A percentile compares a stretch with the other conserved stretches of the same genome.
phyloP scores from a whole-genome alignment of 2,797 vertebrate genomes.

The Microctenopoma stevenorrisi region DNA sequence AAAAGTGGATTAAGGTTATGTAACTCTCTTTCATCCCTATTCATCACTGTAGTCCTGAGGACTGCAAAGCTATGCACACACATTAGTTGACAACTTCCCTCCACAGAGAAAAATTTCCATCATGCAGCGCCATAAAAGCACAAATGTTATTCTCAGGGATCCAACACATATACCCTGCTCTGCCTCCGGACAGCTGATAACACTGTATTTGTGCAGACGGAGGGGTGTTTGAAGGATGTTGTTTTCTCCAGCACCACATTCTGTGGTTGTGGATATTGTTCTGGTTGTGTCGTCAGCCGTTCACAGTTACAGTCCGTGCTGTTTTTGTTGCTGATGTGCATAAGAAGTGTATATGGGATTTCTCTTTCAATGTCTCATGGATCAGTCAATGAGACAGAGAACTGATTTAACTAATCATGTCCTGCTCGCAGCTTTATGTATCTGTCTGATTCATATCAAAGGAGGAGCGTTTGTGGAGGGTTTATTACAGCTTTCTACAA shows the following conservation, averaged over 20 bases:
- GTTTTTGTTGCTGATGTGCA: background rate
- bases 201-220: background rate
- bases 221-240: conserved; percentile 12
- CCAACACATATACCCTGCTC: conserved; percentile 4
- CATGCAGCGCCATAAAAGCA: conserved; percentile 12
- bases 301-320: background rate
- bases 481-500: conserved; percentile 1
- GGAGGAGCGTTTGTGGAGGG: background rate
- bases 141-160: conserved; percentile 1
- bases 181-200: conserved; percentile 11
- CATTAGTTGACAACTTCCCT: background rate
- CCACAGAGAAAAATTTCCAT: conserved; percentile 20
- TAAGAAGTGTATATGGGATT: background rate
- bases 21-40: background rate
- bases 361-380: background rate
- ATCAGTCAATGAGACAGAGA: conserved; percentile 1
- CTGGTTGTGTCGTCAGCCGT: background rate
- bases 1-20: background rate
- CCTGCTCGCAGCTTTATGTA: background rate
- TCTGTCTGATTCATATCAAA: conserved; percentile 6
- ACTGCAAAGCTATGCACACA: background rate
- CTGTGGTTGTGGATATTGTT: background rate
- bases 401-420: background rate
- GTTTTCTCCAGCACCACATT: background rate
- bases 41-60: background rate